These are phyloP conservation scores for Sciurus vulgaris DNA, from an alignment of 2,797 vertebrate species.

Conservation along the genomic window DNA sequence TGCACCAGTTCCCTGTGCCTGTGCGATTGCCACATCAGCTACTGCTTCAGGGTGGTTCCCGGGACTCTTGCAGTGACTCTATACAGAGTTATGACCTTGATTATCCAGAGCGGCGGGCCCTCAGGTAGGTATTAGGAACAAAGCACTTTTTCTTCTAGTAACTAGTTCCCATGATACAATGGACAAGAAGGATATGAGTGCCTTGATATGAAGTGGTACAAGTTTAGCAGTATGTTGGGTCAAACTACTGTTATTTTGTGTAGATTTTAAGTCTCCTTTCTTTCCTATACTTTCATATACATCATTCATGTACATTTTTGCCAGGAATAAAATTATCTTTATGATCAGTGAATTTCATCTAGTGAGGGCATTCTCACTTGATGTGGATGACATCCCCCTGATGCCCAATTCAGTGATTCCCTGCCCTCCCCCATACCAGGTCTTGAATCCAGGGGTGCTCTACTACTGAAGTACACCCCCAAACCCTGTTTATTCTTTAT, in stretches of 20 bases:
- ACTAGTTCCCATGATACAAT: neutral
- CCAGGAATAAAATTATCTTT: neutral
- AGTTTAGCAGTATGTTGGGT: neutral
- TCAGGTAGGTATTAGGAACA: conserved; percentile 89
- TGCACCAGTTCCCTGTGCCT: conserved; percentile 95
- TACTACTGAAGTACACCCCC: no score
- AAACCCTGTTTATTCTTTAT: no score
- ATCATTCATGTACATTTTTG: neutral
- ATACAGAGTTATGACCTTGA: conserved; percentile 94
- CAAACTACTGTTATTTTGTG: rapidly evolving
- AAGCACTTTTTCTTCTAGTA: conserved; percentile 11
- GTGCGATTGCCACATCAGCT: conserved; percentile 91
- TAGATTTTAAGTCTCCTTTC: neutral
- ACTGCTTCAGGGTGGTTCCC: conserved; percentile 84
- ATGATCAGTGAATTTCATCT: neutral
- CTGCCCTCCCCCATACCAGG: no score
- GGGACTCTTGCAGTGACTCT: conserved; percentile 92
- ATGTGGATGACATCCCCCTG: neutral
- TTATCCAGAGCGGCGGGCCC: conserved; percentile 90
- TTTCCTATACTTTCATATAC: neutral
- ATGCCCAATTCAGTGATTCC: neutral
- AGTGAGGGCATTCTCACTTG: neutral
- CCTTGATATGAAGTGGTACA: neutral
- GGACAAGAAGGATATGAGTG: neutral
- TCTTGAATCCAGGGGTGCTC: no score